Evolutionary conservation across 2,797 vertebrate genomes (phyloP).

Genomic region (Spea hammondii): DNA sequence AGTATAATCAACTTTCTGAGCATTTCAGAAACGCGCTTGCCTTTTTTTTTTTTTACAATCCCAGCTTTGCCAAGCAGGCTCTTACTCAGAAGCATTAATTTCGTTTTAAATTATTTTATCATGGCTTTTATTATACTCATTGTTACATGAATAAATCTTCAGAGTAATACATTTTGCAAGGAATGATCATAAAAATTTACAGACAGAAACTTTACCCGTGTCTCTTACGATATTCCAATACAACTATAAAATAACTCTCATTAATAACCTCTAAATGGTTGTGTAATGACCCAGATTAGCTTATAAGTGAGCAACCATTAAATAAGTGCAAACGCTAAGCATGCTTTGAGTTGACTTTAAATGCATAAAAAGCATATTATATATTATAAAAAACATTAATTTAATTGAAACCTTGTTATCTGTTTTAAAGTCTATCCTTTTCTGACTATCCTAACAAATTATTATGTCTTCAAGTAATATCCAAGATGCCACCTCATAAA

Average conservation of each 20-base stretch:
- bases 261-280: constrained; percentile 93
- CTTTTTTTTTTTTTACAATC: constrained; percentile 1
- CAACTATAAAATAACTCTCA: constrained; percentile 92
- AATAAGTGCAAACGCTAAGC: constrained; percentile 84
- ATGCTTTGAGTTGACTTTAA: constrained; percentile 89
- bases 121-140: constrained; percentile 90
- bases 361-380: constrained; percentile 80
- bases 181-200: constrained; percentile 90
- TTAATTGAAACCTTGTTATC: not conserved
- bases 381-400: constrained; percentile 77
- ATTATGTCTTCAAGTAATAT: no score
- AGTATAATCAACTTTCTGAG: constrained; percentile 3
- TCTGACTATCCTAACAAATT: no score
- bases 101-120: constrained; percentile 80
- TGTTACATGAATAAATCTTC: constrained; percentile 89
- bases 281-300: constrained; percentile 96
- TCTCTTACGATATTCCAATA: constrained; percentile 88
- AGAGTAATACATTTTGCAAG: constrained; percentile 85
- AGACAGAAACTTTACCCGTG: constrained; percentile 85
- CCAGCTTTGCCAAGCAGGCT: constrained; percentile 55
- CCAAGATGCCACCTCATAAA: no score
- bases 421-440: no score
- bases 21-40: not conserved
- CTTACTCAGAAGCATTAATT: constrained; percentile 75
- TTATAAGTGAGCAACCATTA: constrained; percentile 97